A percentile compares a stretch with the other conserved stretches of the same genome.
Evolutionary conservation across 2,888 invertebrate genomes (phyloP).

Genomic region (Mythimna pallens): DNA sequence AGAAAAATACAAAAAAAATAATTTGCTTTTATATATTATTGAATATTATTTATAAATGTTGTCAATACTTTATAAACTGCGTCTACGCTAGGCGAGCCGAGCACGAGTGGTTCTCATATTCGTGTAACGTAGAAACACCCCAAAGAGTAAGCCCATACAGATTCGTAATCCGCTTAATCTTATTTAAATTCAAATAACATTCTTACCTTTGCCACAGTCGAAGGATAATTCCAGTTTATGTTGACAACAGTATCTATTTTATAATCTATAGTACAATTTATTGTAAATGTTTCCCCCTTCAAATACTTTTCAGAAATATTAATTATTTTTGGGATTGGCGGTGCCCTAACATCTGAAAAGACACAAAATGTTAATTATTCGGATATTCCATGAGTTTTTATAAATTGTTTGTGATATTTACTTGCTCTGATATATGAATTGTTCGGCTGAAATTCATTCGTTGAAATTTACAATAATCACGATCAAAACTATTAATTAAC

Average conservation of each 20-base stretch:
- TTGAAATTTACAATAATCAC: background rate
- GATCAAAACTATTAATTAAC: background rate
- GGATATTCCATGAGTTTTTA: background rate
- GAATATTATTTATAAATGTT: too few species aligned
- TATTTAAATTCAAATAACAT: background rate
- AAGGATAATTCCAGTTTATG: conserved; percentile 76
- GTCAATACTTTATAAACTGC: too few species aligned
- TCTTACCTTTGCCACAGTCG: conserved; percentile 66
- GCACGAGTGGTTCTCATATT: background rate
- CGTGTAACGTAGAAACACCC: background rate
- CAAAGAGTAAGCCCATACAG: too few species aligned
- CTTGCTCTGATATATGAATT: conserved; percentile 7
- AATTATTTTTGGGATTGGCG: conserved; percentile 71
- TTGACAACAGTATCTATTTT: conserved; percentile 69
- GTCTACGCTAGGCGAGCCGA: background rate
- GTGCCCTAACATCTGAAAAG: conserved; percentile 65
- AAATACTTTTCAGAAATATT: conserved; percentile 69
- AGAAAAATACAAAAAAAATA: too few species aligned
- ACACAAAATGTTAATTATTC: conserved; percentile 28
- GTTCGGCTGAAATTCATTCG: background rate
- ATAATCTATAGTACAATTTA: conserved; percentile 80
- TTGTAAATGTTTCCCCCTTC: conserved; percentile 78
- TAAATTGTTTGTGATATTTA: conserved; percentile 21
- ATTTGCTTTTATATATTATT: too few species aligned
- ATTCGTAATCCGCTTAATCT: background rate